Percentiles rank a stretch among this genome's conserved stretches.
Evolutionary conservation across 2,797 vertebrate genomes (phyloP).

Genomic region (Intellagama lesueurii): DNA sequence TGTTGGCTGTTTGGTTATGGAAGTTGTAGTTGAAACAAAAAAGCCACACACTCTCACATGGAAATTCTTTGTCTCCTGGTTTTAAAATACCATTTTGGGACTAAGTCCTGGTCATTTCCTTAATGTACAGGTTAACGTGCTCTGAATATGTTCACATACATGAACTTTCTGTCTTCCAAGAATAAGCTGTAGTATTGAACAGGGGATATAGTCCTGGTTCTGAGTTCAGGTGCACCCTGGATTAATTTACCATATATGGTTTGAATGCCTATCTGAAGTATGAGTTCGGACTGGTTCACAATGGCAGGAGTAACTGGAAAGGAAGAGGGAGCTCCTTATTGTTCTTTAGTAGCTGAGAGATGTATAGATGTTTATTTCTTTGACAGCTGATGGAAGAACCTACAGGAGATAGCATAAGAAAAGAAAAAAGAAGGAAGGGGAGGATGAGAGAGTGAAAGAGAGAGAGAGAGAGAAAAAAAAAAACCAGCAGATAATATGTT

Average conservation of each 20-base stretch:
- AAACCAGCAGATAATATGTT: slow-evolving; percentile 71
- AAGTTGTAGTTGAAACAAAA: neutral
- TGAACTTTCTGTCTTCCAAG: neutral
- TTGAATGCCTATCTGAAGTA: neutral
- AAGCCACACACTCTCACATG: neutral
- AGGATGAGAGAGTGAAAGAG: slow-evolving; percentile 24
- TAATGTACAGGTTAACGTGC: neutral
- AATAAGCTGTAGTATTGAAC: neutral
- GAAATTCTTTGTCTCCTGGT: neutral
- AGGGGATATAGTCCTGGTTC: too few species aligned
- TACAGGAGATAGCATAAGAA: slow-evolving; percentile 74
- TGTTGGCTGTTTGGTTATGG: too few species aligned
- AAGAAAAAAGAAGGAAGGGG: slow-evolving; percentile 2
- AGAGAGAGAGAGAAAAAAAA: slow-evolving; percentile 6
- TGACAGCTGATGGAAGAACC: slow-evolving; percentile 67
- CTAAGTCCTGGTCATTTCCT: too few species aligned
- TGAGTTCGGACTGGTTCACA: slow-evolving; percentile 24
- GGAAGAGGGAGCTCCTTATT: slow-evolving; percentile 26
- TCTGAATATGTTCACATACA: too few species aligned
- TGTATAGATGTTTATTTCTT: slow-evolving; percentile 70
- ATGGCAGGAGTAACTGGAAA: slow-evolving; percentile 10
- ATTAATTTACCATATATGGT: neutral
- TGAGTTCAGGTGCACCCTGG: neutral
- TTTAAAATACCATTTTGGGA: neutral
- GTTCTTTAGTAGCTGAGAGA: slow-evolving; percentile 58